phyloP scores from a whole-genome alignment of 2,888 invertebrate species.

The Pheosia gnoma region DNA sequence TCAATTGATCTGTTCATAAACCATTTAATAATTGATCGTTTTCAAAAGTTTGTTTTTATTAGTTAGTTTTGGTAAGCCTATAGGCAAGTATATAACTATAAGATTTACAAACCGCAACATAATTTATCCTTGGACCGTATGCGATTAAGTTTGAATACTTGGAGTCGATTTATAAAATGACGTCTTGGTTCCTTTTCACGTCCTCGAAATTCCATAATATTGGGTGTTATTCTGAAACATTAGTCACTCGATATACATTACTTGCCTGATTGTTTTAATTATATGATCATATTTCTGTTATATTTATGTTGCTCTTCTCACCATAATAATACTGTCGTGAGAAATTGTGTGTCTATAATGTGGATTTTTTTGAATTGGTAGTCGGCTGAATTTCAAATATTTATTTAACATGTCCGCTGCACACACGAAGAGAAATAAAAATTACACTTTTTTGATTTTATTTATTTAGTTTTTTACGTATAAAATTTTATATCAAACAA shows the following conservation, averaged over 20 bases:
- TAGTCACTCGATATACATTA: too few species aligned
- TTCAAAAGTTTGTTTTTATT: too few species aligned
- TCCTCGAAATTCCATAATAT: constrained; percentile 28
- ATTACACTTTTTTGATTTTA: constrained; percentile 28
- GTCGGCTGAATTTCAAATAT: neutral
- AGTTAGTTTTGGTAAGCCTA: too few species aligned
- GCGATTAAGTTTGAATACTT: constrained; percentile 16
- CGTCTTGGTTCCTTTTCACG: constrained; percentile 20
- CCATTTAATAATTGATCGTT: neutral
- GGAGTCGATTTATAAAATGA: constrained; percentile 12
- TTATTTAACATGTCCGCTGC: constrained; percentile 3
- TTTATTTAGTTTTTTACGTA: constrained; percentile 34
- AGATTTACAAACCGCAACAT: constrained; percentile 26
- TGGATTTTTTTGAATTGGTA: neutral
- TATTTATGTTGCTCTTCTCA: neutral
- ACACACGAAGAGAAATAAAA: constrained; percentile 21
- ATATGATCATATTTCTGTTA: too few species aligned
- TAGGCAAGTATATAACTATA: too few species aligned
- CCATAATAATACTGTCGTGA: neutral
- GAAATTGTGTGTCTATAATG: neutral
- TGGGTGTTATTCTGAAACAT: neutral
- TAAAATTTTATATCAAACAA: constrained; percentile 30
- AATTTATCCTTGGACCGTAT: constrained; percentile 36
- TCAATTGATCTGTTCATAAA: constrained; percentile 24
- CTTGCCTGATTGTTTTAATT: too few species aligned